A percentile compares a stretch with the other conserved stretches of the same genome.
Evolutionary conservation across 2,113 vertebrate genomes (phyloP).

Genomic region (Spea multiplicata): DNA sequence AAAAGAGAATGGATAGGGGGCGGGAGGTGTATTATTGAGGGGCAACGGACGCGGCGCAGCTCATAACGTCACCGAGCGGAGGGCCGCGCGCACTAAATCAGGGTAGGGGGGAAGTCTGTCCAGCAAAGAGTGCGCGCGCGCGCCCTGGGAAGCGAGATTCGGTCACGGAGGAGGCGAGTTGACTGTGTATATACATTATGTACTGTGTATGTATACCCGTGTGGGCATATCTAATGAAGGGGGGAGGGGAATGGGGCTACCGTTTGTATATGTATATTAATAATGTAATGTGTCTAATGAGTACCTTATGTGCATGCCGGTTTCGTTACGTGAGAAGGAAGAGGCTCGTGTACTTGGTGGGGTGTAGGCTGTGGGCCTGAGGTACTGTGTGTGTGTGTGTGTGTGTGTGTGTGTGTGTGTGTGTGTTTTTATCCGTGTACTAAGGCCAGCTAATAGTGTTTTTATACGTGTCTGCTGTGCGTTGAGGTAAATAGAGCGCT

Average conservation of each 20-base stretch:
- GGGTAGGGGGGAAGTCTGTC: neutral
- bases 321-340: no score
- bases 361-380: no score
- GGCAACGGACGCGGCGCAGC: conserved; percentile 7
- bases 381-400: neutral
- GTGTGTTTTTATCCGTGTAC: neutral
- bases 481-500: no score
- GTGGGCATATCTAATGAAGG: conserved; percentile 24
- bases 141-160: neutral
- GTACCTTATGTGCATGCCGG: no score
- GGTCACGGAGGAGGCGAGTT: conserved; percentile 40
- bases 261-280: neutral
- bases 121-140: neutral
- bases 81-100: neutral
- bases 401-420: neutral
- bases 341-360: no score
- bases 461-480: no score
- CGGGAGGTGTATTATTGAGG: conserved; percentile 1
- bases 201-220: conserved; percentile 43
- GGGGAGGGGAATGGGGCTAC: conserved; percentile 13
- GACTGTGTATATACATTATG: conserved; percentile 36
- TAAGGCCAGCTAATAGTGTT: no score
- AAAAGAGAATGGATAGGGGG: conserved; percentile 43
- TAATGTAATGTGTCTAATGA: no score
- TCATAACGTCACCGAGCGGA: neutral